Base-by-base conservation (phyloP, 30 jellyfish, hydroid and myxozoan species). In the Cassiopea xamachana region DNA sequence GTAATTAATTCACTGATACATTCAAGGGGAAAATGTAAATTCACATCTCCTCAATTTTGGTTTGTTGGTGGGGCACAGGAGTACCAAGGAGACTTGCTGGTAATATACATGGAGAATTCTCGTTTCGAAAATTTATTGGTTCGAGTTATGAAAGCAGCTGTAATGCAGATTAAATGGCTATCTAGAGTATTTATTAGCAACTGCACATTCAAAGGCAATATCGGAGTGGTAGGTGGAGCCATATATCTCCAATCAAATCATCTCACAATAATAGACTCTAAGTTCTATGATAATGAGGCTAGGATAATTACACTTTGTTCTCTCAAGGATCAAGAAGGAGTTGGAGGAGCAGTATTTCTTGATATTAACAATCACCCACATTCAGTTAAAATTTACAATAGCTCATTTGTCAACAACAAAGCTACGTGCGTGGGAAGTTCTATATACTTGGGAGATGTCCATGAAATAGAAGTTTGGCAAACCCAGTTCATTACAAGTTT, bases 331-430 rank as follows among this genome's bases (percentile, higher is more conserved):
- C 84, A 45, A 46, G 46, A 7, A 27, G 84, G 84, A 13, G 14
- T 10, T 46, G 84, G 84, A 75, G 84, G 84, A 7, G 84, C 84
- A 43, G 27, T 75, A 7, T 59, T 75, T 44, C 5, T 46, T 59
- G 64, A 17, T 59, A 69, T 39, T 44, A 1, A 3, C 8, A 43
- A 45, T 59, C 12, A 44, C 5, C 27, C n/a, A 1, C 6, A 3
- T 7, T 5, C 44, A 7, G 6, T 59, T 49, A 46, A 7, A 44
- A 46, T 75, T 39, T 13, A 27, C 18, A 16, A 44, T 44, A 2
- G 69, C 47, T 50, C 64, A 46, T 75, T 75, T 13, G 14, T 18
- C 12, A 75, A 44, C 84, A 75, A 75, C 43, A 7, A 18, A 45
- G 84, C 84, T 14, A 10, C 18, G 1, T 75, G 84, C 84, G 14